Percentiles rank a stretch among this genome's conserved stretches.
Evolutionary conservation across 2,888 invertebrate species (phyloP).

Genomic region (Habroteleia sp.): DNA sequence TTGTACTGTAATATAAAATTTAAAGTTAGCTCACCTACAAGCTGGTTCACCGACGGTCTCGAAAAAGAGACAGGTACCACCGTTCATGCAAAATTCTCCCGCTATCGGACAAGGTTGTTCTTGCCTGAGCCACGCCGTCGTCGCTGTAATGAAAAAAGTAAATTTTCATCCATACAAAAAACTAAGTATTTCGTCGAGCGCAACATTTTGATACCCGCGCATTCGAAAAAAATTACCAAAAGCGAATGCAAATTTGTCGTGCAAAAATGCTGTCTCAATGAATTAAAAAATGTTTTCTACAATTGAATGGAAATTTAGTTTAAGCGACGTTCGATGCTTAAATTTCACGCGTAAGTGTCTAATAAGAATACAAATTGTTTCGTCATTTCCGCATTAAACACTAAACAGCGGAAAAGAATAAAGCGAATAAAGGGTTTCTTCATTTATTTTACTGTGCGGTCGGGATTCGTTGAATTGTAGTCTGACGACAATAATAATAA

Average conservation of each 20-base stretch:
- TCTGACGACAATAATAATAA: slow-evolving; percentile 39
- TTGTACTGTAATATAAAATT: slow-evolving; percentile 44
- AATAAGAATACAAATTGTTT: slow-evolving; percentile 59
- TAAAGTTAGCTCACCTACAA: slow-evolving; percentile 88
- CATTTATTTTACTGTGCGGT: slow-evolving; percentile 27
- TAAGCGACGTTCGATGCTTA: slow-evolving; percentile 10
- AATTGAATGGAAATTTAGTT: slow-evolving; percentile 15
- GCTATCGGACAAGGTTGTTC: slow-evolving; percentile 86
- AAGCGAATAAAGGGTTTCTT: slow-evolving; percentile 31
- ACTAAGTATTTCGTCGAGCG: slow-evolving; percentile 20
- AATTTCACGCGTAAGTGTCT: slow-evolving; percentile 32
- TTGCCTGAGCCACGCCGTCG: slow-evolving; percentile 83
- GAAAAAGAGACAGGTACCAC: slow-evolving; percentile 92
- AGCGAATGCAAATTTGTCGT: slow-evolving; percentile 49
- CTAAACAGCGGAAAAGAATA: slow-evolving; percentile 5
- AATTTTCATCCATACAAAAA: slow-evolving; percentile 25
- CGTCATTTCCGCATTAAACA: slow-evolving; percentile 45
- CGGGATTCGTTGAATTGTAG: slow-evolving; percentile 45
- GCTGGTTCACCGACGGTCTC: slow-evolving; percentile 89
- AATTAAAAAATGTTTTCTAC: slow-evolving; percentile 54
- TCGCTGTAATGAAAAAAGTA: slow-evolving; percentile 78
- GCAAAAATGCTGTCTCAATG: slow-evolving; percentile 50
- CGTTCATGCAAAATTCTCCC: slow-evolving; percentile 91
- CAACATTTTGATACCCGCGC: slow-evolving; percentile 41
- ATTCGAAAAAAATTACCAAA: slow-evolving; percentile 39